These are phyloP conservation scores for Spongilla lacustris DNA, from an alignment of 37 sponge, comb jelly and placozoan species.

Conservation along the genomic window DNA sequence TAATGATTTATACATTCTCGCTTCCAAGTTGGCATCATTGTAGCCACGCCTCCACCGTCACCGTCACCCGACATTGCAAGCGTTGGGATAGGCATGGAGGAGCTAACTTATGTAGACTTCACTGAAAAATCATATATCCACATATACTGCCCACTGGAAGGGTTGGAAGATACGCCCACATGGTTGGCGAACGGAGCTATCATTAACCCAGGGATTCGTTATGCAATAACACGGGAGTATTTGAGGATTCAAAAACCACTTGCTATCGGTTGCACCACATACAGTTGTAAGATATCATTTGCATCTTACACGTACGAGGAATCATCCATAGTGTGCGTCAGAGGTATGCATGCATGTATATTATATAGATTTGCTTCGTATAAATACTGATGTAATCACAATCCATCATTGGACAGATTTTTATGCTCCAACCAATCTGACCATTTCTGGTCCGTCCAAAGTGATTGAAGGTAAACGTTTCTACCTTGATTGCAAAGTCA, in stretches of 20 bases:
- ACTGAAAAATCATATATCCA: background rate
- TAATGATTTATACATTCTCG: background rate
- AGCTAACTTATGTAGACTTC: background rate
- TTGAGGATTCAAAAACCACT: background rate
- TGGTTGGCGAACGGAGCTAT: background rate
- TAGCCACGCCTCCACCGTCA: background rate
- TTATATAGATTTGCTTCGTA: no score
- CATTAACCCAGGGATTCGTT: background rate
- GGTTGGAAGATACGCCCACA: background rate
- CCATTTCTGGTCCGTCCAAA: background rate
- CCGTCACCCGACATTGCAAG: background rate
- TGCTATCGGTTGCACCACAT: background rate
- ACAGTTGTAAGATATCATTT: constrained; percentile 6
- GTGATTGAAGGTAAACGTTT: constrained; percentile 3
- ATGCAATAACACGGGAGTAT: background rate
- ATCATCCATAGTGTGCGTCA: constrained; percentile 9
- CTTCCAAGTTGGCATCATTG: constrained; percentile 4
- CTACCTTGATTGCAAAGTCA: background rate
- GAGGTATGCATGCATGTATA: background rate
- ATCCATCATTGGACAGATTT: constrained; percentile 14
- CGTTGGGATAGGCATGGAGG: constrained; percentile 9
- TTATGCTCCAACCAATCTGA: constrained; percentile 1
- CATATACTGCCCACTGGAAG: constrained; percentile 18
- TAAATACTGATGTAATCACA: no score
- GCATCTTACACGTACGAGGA: background rate